Evolutionary conservation across 2,113 vertebrate species (phyloP).

Genomic region (Cebus imitator): DNA sequence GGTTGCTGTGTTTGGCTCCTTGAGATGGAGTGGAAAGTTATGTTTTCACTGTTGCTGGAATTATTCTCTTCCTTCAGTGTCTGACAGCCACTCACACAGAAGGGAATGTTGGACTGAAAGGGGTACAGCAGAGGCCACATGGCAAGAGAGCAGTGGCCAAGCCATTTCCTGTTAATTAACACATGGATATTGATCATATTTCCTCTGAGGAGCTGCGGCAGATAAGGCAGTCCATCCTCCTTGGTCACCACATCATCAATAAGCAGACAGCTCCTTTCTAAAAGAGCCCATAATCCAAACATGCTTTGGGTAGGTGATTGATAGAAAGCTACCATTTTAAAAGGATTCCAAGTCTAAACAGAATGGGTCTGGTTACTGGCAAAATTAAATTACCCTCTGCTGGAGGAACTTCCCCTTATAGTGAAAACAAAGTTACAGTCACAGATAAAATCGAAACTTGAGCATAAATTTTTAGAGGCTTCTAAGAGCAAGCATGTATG

Average conservation of each 20-base stretch:
- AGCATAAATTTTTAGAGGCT: conserved; percentile 52
- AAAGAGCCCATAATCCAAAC: accelerated
- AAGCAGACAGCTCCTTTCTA: conserved; percentile 51
- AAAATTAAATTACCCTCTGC: conserved; percentile 76
- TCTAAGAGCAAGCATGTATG: conserved; percentile 35
- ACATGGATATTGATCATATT: conserved; percentile 73
- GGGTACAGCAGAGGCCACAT: conserved; percentile 17
- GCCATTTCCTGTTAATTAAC: conserved; percentile 80
- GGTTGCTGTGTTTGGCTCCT: conserved; percentile 81
- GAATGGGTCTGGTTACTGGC: conserved; percentile 77
- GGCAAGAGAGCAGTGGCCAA: conserved; percentile 55
- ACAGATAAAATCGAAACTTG: conserved; percentile 70
- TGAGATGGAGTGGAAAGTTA: conserved; percentile 80
- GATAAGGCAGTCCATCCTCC: conserved; percentile 51
- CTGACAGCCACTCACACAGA: neutral
- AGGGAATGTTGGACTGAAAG: neutral
- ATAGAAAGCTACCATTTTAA: conserved; percentile 71
- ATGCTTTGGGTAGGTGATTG: conserved; percentile 33
- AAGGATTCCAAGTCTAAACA: conserved; percentile 77
- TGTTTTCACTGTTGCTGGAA: conserved; percentile 75
- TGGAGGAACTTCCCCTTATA: conserved; percentile 67
- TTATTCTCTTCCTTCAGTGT: conserved; percentile 66
- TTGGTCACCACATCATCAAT: conserved; percentile 46
- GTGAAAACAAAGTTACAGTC: conserved; percentile 70
- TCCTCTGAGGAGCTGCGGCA: conserved; percentile 62